Evolutionary conservation across 2,797 vertebrate genomes (phyloP), one percentile per base, ranked within the genome.

Genomic region (Odontamblyopus rebecca): DNA sequence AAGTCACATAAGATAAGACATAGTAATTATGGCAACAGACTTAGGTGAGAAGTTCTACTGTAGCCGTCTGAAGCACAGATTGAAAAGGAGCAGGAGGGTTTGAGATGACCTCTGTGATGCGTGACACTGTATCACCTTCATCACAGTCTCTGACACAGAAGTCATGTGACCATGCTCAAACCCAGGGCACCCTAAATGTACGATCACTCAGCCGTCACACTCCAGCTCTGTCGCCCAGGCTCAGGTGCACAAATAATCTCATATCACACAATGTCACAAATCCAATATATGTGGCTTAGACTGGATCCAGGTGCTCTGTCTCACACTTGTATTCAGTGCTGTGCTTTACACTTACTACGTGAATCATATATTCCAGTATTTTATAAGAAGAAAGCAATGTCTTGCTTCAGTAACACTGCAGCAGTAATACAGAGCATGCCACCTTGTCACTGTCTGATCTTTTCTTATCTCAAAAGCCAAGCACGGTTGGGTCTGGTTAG

Each of bases 21-120:
- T 13, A 44, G 41, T 15, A 48, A 4, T 48, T 13, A 48, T 48
- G 12, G 13, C 15, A 13, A 48, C 12, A 7, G 35, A 7, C 8
- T 48, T 48, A 13, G 44, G 12, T 13, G 44, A 48, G 41, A 32
- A 32, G 6, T 38, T 8, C 35, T 38, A 38, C 35, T 7, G 76
- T 77, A 13, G 65, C 64, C 16, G 70, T 73, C 75, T 71, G 75
- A 26, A 78, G 78, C 65, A 67, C 81, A 85, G 85, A 91, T 81
- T 82, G 82, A 90, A 88, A 69, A 62, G 69, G 82, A 41, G 80
- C 79, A 74, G 72, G 75, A 86, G 85, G 82, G 82, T 90, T 86
- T 89, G 85, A 88, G 87, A 93, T 90, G 85, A 90, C 87, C 79
- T 77, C 76, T 63, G 74, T 81, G 81, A 90, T 85, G 88, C 81